Base-by-base conservation (phyloP, 2,113 vertebrate species). In the Rynchops niger region DNA sequence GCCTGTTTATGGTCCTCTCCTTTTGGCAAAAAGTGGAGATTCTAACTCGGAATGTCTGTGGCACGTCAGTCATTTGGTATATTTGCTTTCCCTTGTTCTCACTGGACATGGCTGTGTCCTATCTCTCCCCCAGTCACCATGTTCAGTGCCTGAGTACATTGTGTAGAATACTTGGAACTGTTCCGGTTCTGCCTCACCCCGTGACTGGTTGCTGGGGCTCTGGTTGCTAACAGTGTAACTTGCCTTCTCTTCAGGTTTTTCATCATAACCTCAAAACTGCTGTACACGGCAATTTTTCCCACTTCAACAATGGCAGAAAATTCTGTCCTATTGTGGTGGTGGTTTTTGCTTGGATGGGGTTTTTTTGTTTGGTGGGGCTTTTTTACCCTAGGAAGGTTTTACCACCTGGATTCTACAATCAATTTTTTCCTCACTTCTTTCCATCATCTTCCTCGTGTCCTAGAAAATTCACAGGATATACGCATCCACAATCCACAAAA, bases 141-240 rank as follows among this genome's bases (percentile, higher is more conserved):
- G 38, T 71, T 62, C 5, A 2, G 34, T 58, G 42, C 32, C 5
- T 0, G 4, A 76, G 36, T 47, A 38, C 56, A 26, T 59, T 0
- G 0, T n/a, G 76, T 76, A 10, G 59, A 81, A 29, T 58, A 15
- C 26, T 32, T 43, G 42, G 47, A 92, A 36, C 43, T 45, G 21
- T 49, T 89, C 36, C 47, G 50, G 38, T 65, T 85, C 63, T 85
- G 83, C 87, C 32, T 69, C 18, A 22, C 6, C n/a, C 26, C 38
- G 36, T 84, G 42, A 78, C 69, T 69, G 47, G 15, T n/a, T 26
- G 30, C 1, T 25, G 30, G n/a, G 42, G 42, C 69, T 82, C 59
- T 87, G 50, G 29, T 66, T 78, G 55, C 73, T 77, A 40, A 36
- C 53, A 50, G 11, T 15, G 50, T 61, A 52, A 72, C 38, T 91